phyloP scores from a whole-genome alignment of 2,888 invertebrate genomes.

The Netelia inedita region DNA sequence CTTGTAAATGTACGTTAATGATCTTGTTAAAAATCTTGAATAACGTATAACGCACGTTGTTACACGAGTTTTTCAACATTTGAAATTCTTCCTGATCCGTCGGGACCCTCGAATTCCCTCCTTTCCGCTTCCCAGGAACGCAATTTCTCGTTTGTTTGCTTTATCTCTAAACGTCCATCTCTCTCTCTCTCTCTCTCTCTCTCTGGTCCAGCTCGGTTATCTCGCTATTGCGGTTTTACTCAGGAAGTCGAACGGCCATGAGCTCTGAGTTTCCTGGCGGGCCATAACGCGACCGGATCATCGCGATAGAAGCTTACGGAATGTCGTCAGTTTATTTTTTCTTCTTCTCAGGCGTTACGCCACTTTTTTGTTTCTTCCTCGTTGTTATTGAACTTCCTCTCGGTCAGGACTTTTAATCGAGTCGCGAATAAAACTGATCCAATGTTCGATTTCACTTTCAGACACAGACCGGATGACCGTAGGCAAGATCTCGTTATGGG shows the following conservation, averaged over 20 bases:
- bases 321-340: slow-evolving; percentile 43
- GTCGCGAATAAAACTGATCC: slow-evolving; percentile 8
- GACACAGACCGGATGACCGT: slow-evolving; percentile 4
- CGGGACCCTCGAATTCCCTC: slow-evolving; percentile 12
- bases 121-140: slow-evolving; percentile 51
- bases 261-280: slow-evolving; percentile 44
- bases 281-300: slow-evolving; percentile 36
- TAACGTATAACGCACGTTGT: not conserved
- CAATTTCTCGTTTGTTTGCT: slow-evolving; percentile 43
- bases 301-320: slow-evolving; percentile 41
- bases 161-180: not conserved
- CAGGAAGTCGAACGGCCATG: slow-evolving; percentile 45
- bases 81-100: slow-evolving; percentile 49
- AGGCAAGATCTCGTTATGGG: not conserved
- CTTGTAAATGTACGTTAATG: not conserved
- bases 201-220: slow-evolving; percentile 39
- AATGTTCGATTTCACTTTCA: slow-evolving; percentile 15
- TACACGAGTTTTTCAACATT: slow-evolving; percentile 47
- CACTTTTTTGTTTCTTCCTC: slow-evolving; percentile 32
- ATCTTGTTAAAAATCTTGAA: not conserved
- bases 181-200: not conserved
- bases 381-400: slow-evolving; percentile 20
- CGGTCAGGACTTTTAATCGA: slow-evolving; percentile 23
- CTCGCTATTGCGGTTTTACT: slow-evolving; percentile 46
- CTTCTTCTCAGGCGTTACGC: not conserved